Evolutionary conservation across 2,888 invertebrate genomes (phyloP).

Genomic region (Digitonthophagus gazella): DNA sequence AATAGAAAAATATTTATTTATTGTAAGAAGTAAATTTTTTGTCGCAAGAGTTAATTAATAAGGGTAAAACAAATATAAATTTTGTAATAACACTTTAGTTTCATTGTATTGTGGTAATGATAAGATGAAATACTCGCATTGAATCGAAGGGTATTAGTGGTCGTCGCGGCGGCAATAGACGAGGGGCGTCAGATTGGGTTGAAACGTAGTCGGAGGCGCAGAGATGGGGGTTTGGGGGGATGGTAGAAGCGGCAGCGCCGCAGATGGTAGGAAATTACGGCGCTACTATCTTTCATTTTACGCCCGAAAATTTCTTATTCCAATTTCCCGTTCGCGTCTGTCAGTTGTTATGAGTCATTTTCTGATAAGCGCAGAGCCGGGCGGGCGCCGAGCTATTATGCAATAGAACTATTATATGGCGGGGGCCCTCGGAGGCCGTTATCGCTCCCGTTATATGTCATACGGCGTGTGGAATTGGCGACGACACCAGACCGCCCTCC

Average conservation of each 20-base stretch:
- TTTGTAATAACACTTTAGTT: too few species aligned
- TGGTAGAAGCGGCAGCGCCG: conserved; percentile 20
- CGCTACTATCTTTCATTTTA: conserved; percentile 75
- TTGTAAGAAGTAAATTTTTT: too few species aligned
- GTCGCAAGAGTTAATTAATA: too few species aligned
- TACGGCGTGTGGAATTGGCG: conserved; percentile 51
- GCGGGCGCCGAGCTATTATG: conserved; percentile 50
- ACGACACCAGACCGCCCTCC: conserved; percentile 23
- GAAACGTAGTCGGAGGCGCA: not conserved
- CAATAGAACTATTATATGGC: conserved; percentile 54
- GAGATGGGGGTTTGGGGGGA: not conserved
- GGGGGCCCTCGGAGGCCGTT: conserved; percentile 46
- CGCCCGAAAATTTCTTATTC: conserved; percentile 76
- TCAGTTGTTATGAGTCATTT: conserved; percentile 70
- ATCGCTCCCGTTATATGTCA: conserved; percentile 53
- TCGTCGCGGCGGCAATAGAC: too few species aligned
- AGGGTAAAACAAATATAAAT: too few species aligned
- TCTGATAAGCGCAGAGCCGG: conserved; percentile 58
- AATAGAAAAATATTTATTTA: too few species aligned
- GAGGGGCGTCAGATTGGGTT: not conserved
- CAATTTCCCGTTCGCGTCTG: conserved; percentile 63
- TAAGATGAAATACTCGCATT: too few species aligned
- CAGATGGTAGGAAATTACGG: conserved; percentile 65
- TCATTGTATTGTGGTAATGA: too few species aligned
- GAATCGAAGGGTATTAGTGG: too few species aligned